A percentile compares a stretch with the other conserved stretches of the same genome.
Conservation (phyloP, 2,113 vertebrate genomes). For the Dipodomys ordii region DNA sequence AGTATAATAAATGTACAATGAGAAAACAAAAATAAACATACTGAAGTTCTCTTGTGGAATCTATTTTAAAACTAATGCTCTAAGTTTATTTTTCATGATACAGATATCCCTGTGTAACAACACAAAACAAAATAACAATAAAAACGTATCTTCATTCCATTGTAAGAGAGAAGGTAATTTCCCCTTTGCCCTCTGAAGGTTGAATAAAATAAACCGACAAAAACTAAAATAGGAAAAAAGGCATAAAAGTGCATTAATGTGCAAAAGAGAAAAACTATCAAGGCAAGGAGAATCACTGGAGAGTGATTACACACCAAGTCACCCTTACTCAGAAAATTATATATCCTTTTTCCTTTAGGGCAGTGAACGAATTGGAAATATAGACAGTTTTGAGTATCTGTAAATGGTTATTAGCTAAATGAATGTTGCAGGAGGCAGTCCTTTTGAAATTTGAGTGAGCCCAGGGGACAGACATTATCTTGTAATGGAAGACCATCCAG, state of each 20-base stretch:
- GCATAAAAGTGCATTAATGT: background rate
- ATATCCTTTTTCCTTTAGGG: background rate
- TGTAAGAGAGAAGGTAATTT: background rate
- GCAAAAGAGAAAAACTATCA: background rate
- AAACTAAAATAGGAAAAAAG: background rate
- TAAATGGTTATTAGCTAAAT: background rate
- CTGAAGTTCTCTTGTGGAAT: background rate
- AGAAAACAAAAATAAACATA: slow-evolving; percentile 1
- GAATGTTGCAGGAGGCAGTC: background rate
- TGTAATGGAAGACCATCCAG: background rate
- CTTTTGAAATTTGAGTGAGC: slow-evolving; percentile 1
- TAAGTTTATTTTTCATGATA: background rate
- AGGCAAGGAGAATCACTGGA: background rate
- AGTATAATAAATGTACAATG: background rate
- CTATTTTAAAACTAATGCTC: background rate
- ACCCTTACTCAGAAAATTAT: background rate
- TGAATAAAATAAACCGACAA: background rate
- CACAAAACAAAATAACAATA: too few species aligned
- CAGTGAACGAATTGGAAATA: background rate
- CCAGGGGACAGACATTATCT: background rate
- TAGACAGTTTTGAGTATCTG: background rate
- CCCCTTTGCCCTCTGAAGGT: background rate
- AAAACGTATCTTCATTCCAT: background rate
- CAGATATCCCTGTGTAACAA: background rate
- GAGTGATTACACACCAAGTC: background rate